Evolutionary conservation across 30 jellyfish, hydroid and myxozoan genomes (phyloP), one percentile per base, ranked within the genome.

Genomic region (Aurelia aurita): DNA sequence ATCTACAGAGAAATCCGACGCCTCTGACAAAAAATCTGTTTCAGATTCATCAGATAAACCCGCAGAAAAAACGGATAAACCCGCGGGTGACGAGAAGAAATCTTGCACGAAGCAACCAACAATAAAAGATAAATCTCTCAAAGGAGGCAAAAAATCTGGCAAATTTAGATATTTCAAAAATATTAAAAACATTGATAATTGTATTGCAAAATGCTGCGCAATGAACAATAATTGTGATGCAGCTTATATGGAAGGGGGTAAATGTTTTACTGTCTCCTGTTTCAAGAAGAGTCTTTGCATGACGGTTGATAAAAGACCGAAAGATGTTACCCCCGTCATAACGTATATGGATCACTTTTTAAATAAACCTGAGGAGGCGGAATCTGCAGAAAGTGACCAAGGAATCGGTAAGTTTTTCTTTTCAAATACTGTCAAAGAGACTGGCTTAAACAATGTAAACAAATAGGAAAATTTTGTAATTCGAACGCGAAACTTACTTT

Each of bases 101-200:
- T 46, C 84, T 46, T 85, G 95, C 58, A 26, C 88, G 0, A 85
- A 58, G 39, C 85, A 80, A 27, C 95, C 94, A 28, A 80, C 74
- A 8, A 80, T 93, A 11, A 77, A 69, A 26, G 94, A 76, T 28
- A 82, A 88, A 51, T 82, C 97, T 0, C 67, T 93, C 20, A 76
- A 79, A 71, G 98, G 97, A 5, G 98, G 98, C 53, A 93, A 87
- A 60, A 93, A 93, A 67, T 90, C 98, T 14, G 98, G 98, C 8
- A 91, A 91, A 87, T 91, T 91, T 82, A 85, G 89, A 64, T 59
- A 81, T 16, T 93, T 78, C 61, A 88, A 82, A 59, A 73, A 58
- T 67, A 74, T 93, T 23, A 80, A 71, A 69, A 80, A 74, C 49
- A 88, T 87, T 89, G 88, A 87, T 21, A 44, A 96, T 23, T 93